Base-by-base conservation (phyloP, 2,113 vertebrate genomes). In the Alethe castanea region DNA sequence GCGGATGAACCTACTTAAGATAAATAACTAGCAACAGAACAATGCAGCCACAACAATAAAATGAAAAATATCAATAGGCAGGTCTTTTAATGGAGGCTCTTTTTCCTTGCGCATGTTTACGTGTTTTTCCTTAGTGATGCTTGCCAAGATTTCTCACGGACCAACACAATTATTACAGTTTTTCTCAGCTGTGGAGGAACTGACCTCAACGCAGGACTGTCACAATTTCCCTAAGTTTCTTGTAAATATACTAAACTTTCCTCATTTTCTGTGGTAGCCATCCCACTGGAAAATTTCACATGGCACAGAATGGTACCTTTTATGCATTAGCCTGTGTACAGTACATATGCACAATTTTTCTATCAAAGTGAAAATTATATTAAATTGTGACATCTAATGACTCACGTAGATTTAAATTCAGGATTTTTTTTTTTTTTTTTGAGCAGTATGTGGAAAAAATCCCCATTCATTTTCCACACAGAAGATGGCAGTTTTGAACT, bases 311-410 rank as follows among this genome's bases (percentile, higher is more conserved):
- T 56, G 17, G 35, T 28, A 83, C 60, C 8, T 59, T 92, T 82
- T 95, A 80, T 83, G 64, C 42, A 81, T 56, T 56, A 87, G 80
- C 50, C 56, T 93, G 18, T 76, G 69, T 81, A 90, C 23, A n/a
- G 2, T 84, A 76, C 33, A 45, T 25, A 62, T 29, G 42, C 62
- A 88, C 64, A 65, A 66, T 54, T 97, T 89, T 81, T 88, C 12
- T 57, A 92, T n/a, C 15, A 19, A 85, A 57, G 29, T 53, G 20
- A 92, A 72, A 93, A 93, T 65, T 47, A 73, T 26, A 40, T 89
- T 80, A 88, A 96, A 95, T 14, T 92, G 60, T 92, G 91, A 94
- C 88, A 86, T 59, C 95, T 91, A 96, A 89, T 83, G 88, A 91
- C 40, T 92, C 61, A 47, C 6, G 9, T 26, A 88, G 65, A 92